Evolutionary conservation across 1,140 invertebrate genomes (phyloP), one percentile per base, ranked within the genome.

Genomic region (Theocolax elegans): DNA sequence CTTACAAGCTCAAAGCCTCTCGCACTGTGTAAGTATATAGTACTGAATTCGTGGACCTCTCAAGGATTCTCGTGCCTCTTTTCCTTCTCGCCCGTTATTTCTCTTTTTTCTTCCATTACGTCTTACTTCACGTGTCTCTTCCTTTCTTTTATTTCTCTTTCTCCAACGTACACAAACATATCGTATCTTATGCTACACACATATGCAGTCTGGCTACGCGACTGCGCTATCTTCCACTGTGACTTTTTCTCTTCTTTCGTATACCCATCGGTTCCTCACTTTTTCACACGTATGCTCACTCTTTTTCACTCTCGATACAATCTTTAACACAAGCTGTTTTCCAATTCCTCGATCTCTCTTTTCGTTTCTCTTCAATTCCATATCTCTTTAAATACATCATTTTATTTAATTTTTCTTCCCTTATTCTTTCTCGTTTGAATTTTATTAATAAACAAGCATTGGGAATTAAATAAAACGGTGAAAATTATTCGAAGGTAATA

Each of bases 261-360:
- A 10, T 21, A 6, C 46, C 7, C 10, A 48, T 48, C 19, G 2
- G 21, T 12, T 15, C 35, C 29, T 63, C 44, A 19, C 19, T 63
- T 48, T 21, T 48, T 49, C 51, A 53, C 54, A 67, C 60, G 40
- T 42, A 38, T 74, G 46, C 60, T 58, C 64, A 49, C 62, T 51
- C 65, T 69, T 64, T 67, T 74, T 72, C 44, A 46, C 25, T 40
- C 72, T 23, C 46, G 53, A 40, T 58, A 48, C 29, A 25, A 60
- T 42, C 19, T 59, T 40, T 17, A 35, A 46, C 51, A 46, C 56
- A 35, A 53, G 35, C 72, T 79, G 66, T 71, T 74, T 72, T 56
- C 40, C 71, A 68, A 76, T 77, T 72, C 72, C 44, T 17, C 66
- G 23, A 51, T 48, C 46, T 62, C 54, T 65, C 38, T 46, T 64